Evolutionary conservation across 92 coral and sea anemone genomes (phyloP).

Genomic region (Chrysogorgia sp.): DNA sequence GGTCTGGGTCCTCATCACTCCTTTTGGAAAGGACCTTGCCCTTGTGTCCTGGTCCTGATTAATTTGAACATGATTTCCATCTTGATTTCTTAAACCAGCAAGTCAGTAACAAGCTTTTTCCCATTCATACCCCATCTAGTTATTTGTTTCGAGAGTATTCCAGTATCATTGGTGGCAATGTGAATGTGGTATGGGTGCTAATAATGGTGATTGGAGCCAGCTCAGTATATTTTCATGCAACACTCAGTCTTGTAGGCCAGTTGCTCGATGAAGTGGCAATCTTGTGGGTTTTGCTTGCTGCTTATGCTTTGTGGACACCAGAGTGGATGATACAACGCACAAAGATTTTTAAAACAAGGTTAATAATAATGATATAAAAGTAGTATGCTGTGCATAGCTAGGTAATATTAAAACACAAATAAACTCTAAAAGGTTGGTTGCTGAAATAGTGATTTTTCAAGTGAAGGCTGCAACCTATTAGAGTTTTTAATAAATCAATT

Average conservation of each 20-base stretch:
- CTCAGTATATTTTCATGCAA: constrained; percentile 96
- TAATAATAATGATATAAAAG: no score
- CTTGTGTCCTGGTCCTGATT: no score
- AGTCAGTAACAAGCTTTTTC: not conserved
- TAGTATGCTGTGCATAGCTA: no score
- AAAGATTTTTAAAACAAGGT: constrained; percentile 72
- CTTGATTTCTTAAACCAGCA: not conserved
- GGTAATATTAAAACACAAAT: no score
- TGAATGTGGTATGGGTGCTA: constrained; percentile 74
- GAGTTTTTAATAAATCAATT: no score
- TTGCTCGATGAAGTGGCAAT: constrained; percentile 91
- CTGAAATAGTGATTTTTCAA: no score
- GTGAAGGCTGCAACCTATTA: no score
- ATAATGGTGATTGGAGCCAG: constrained; percentile 82
- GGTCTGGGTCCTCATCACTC: no score
- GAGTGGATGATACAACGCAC: constrained; percentile 72
- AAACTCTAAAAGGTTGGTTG: no score
- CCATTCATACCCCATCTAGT: constrained; percentile 49
- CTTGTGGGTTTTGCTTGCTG: constrained; percentile 88
- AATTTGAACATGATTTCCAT: not conserved
- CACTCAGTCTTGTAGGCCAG: constrained; percentile 94
- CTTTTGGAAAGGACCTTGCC: no score
- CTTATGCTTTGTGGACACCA: constrained; percentile 94
- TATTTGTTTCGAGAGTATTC: constrained; percentile 91
- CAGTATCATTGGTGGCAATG: constrained; percentile 74